These are phyloP conservation scores for Prolemur simus DNA, from an alignment of 2,113 vertebrate species.

Conservation along the genomic window DNA sequence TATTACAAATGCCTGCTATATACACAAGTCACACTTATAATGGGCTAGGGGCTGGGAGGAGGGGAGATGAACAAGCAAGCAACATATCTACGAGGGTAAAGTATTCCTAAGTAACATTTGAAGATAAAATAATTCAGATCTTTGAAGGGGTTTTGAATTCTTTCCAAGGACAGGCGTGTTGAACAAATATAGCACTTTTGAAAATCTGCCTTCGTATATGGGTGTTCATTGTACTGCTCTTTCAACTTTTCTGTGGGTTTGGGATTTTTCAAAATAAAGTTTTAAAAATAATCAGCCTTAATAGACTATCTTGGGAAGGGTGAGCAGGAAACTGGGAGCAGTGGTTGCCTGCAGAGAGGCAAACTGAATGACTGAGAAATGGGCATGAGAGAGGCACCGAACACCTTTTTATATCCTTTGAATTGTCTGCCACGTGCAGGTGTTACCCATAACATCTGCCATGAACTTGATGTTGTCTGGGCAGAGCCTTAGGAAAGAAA, in stretches of 20 bases:
- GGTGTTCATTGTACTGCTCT: slow-evolving; percentile 33
- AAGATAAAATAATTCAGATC: slow-evolving; percentile 57
- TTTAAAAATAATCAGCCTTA: not conserved
- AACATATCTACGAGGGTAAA: not conserved
- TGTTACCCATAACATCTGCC: not conserved
- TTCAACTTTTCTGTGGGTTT: slow-evolving; percentile 48
- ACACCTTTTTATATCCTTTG: not conserved
- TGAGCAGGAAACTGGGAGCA: not conserved
- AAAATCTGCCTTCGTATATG: slow-evolving; percentile 53
- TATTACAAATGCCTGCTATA: not conserved
- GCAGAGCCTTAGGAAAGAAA: not conserved
- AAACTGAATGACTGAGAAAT: not conserved
- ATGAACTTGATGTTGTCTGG: not conserved
- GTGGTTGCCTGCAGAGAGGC: not conserved
- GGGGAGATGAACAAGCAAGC: not conserved
- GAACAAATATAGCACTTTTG: slow-evolving; percentile 59
- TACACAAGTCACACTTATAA: not conserved
- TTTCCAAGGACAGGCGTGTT: slow-evolving; percentile 43
- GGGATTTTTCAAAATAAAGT: slow-evolving; percentile 29
- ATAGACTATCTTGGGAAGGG: not conserved
- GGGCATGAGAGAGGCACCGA: not conserved
- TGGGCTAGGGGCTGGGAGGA: too few relatives aligned
- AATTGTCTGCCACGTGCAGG: not conserved
- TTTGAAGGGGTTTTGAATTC: slow-evolving; percentile 54
- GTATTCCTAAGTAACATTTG: slow-evolving; percentile 41